These are phyloP conservation scores for Lepidocyrtinus sp. DNA, from an alignment of 2,888 invertebrate genomes.

Conservation along the genomic window DNA sequence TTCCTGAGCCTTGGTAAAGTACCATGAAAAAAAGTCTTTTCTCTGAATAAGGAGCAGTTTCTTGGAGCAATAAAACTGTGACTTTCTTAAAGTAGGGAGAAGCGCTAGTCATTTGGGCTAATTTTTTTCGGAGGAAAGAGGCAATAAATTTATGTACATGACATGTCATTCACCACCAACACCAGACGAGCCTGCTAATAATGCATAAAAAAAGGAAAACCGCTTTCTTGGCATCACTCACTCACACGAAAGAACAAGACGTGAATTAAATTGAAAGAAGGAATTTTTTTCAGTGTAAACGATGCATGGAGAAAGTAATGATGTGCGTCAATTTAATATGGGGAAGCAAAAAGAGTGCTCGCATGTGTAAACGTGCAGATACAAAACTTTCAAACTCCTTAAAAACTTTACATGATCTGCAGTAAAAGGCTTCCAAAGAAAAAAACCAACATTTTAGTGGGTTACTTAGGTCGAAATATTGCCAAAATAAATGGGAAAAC, in stretches of 20 bases:
- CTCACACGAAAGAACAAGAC: conserved; percentile 56
- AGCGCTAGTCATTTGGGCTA: not conserved
- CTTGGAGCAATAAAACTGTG: not conserved
- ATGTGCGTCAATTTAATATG: conserved; percentile 7
- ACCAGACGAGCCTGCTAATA: not conserved
- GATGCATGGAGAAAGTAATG: conserved; percentile 35
- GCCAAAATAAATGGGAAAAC: not conserved
- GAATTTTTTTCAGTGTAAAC: not conserved
- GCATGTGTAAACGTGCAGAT: too few species aligned
- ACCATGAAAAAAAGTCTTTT: not conserved
- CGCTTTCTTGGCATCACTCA: too few species aligned
- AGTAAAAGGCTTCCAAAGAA: not conserved
- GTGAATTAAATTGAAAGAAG: conserved; percentile 51
- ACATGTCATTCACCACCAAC: conserved; percentile 35
- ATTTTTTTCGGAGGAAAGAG: not conserved
- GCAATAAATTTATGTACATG: conserved; percentile 43
- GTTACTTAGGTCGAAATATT: not conserved
- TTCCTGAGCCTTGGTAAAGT: not conserved
- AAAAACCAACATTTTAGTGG: not conserved
- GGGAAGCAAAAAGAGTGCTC: too few species aligned
- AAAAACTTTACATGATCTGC: too few species aligned
- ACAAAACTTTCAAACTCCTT: too few species aligned
- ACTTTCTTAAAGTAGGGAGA: not conserved
- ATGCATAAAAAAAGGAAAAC: conserved; percentile 25
- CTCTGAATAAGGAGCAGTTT: too few species aligned